phyloP scores from a whole-genome alignment of 1,140 invertebrate species.

The Drosophila insularis region DNA sequence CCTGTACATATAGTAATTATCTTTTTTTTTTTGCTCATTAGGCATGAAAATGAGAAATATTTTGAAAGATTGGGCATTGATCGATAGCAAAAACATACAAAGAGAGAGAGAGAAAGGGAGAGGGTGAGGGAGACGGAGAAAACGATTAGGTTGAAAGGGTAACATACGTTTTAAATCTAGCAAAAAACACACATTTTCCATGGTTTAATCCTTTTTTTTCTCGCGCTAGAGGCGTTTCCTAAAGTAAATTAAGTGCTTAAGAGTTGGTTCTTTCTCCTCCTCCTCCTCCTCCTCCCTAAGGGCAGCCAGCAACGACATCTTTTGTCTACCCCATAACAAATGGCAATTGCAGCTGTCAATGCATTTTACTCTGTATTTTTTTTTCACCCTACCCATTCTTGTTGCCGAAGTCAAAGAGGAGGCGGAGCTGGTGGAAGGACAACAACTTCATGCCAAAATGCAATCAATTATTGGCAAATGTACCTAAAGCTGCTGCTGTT shows the following conservation, averaged over 20 bases:
- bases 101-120: too few relatives aligned
- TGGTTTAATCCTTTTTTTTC: background rate
- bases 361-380: constrained; percentile 6
- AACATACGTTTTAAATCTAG: background rate
- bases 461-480: constrained; percentile 79
- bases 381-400: background rate
- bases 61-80: too few relatives aligned
- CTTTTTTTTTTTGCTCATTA: constrained; percentile 35
- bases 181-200: background rate
- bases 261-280: background rate
- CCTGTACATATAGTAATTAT: background rate
- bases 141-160: background rate
- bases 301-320: constrained; percentile 41
- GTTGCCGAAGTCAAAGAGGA: background rate
- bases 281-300: background rate
- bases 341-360: constrained; percentile 40
- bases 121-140: background rate
- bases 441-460: constrained; percentile 75
- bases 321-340: constrained; percentile 56
- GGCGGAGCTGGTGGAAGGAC: constrained; percentile 20
- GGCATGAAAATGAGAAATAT: constrained; percentile 25
- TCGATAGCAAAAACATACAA: constrained; percentile 36
- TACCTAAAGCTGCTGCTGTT: constrained; percentile 33
- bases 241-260: constrained; percentile 1
- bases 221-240: background rate